These are phyloP conservation scores for Gryllus bimaculatus DNA, from an alignment of 1,140 invertebrate genomes.

Conservation along the genomic window DNA sequence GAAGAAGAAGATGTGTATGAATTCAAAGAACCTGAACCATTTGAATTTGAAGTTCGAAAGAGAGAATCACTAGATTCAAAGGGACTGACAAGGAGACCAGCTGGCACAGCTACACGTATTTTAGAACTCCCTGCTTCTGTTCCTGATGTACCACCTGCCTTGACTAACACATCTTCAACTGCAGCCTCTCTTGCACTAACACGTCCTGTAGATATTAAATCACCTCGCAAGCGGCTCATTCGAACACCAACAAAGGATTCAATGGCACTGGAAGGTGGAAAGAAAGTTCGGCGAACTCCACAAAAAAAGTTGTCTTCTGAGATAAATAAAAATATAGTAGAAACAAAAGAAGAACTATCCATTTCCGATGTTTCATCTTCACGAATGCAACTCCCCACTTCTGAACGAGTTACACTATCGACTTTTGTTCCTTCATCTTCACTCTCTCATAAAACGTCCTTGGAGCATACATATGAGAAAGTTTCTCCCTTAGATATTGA, in stretches of 20 bases:
- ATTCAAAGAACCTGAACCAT: conserved; percentile 80
- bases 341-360: no score
- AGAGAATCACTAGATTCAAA: conserved; percentile 9
- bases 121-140: not conserved
- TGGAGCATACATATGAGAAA: no score
- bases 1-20: conserved; percentile 69
- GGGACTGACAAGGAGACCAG: conserved; percentile 34
- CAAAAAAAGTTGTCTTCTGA: not conserved
- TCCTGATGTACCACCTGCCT: not conserved
- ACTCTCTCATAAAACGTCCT: no score
- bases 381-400: no score
- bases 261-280: not conserved
- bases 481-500: no score
- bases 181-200: not conserved
- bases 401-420: no score
- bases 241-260: not conserved
- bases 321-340: no score
- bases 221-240: not conserved
- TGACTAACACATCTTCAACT: not conserved
- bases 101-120: conserved; percentile 27
- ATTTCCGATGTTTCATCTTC: no score
- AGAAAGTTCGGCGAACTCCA: not conserved
- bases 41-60: conserved; percentile 62
- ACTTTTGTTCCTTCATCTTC: no score
- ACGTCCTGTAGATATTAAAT: not conserved